Evolutionary conservation across 2,888 invertebrate genomes (phyloP), one percentile per base, ranked within the genome.

Genomic region (Steinernema hermaphroditum): DNA sequence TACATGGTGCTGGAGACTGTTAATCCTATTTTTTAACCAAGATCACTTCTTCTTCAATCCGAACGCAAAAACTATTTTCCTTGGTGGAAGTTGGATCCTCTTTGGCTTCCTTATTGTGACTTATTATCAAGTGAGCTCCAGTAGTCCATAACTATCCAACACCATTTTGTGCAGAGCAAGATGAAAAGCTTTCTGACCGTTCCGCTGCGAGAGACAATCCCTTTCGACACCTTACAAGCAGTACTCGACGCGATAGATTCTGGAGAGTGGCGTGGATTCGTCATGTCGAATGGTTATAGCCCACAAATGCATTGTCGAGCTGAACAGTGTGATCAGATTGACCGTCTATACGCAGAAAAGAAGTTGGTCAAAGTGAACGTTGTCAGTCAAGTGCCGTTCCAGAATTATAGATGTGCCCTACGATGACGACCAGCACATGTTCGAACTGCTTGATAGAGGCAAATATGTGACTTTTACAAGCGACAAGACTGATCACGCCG

Each of bases 121-220:
- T 27, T 54, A 54, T 27, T 54, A 54, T 54, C 54, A 54, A 27
- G 54, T 54, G 2, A 54, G 54, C 16, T 12, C 46, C 2, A 19
- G n/a, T n/a, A n/a, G n/a, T n/a, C n/a, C n/a, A n/a, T n/a, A n/a
- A n/a, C n/a, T n/a, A n/a, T n/a, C n/a, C n/a, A n/a, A n/a, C n/a
- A n/a, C n/a, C 4, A 19, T 27, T 54, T 22, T 54, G 19, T 49
- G 9, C 12, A 54, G 54, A 27, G 54, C 54, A 54, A 54, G 19
- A 54, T 54, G 54, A 54, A 54, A 27, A 54, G 54, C 27, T 54
- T 54, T 54, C 54, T 54, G 16, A 54, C 54, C 24, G 54, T 54
- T 27, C 54, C 54, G 6, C 54, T 54, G 2, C 54, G 54, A 8
- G 54, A 54, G 27, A 22, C n/a, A 24, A 16, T 27, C 6, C 54